phyloP scores from a whole-genome alignment of 2,888 invertebrate genomes.

The Diplazon laetatorius region DNA sequence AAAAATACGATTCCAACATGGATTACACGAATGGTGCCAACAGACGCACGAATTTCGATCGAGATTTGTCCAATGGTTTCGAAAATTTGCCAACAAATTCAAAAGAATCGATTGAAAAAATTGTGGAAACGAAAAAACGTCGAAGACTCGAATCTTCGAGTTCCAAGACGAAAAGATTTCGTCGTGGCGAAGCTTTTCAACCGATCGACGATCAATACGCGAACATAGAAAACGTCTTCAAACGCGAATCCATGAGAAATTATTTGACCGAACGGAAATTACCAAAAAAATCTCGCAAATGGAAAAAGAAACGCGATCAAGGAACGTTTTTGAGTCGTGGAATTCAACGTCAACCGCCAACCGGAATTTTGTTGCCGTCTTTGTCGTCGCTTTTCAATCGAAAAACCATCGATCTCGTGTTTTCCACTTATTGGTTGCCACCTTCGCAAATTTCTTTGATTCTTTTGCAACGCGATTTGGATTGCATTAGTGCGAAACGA shows the following conservation, averaged over 20 bases:
- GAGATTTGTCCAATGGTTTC: slow-evolving; percentile 57
- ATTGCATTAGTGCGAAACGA: slow-evolving; percentile 84
- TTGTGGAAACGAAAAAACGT: slow-evolving; percentile 42
- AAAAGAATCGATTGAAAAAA: slow-evolving; percentile 9
- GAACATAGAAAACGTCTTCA: slow-evolving; percentile 69
- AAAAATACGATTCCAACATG: slow-evolving; percentile 72
- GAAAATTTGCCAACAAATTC: slow-evolving; percentile 57
- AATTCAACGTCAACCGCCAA: slow-evolving; percentile 77
- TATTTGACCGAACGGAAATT: neutral
- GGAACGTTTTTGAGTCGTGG: slow-evolving; percentile 65
- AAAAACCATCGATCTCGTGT: slow-evolving; percentile 86
- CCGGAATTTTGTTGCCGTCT: slow-evolving; percentile 77
- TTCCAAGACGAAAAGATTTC: neutral
- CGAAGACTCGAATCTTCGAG: slow-evolving; percentile 33
- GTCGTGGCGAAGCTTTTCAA: slow-evolving; percentile 25
- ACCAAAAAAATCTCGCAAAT: slow-evolving; percentile 2
- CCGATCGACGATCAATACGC: slow-evolving; percentile 65
- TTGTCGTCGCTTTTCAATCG: slow-evolving; percentile 82
- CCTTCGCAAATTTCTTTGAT: slow-evolving; percentile 85
- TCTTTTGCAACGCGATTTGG: slow-evolving; percentile 85
- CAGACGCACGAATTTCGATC: slow-evolving; percentile 63
- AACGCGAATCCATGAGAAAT: slow-evolving; percentile 70
- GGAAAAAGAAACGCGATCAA: slow-evolving; percentile 49
- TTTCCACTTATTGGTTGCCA: slow-evolving; percentile 90
- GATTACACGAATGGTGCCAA: slow-evolving; percentile 74